These are phyloP conservation scores for Limnephilus rhombicus DNA, from an alignment of 2,888 invertebrate genomes.

Conservation along the genomic window DNA sequence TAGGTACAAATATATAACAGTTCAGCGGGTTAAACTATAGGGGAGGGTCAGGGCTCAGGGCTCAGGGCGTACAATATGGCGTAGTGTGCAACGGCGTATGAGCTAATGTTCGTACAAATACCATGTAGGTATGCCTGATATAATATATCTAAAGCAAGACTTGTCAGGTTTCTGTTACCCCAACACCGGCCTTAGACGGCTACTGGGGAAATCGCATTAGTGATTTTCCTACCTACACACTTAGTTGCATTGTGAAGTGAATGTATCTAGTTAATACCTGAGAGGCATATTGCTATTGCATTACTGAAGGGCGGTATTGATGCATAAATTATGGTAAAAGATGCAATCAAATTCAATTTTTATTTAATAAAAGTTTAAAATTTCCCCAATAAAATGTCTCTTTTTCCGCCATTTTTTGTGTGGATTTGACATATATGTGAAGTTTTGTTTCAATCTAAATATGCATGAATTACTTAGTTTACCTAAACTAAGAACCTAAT, in stretches of 20 bases:
- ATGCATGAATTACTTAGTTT: too few species aligned
- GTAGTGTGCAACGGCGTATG: background rate
- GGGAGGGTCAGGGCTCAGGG: conserved; percentile 28
- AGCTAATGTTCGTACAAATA: background rate
- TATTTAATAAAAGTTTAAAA: too few species aligned
- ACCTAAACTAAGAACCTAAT: too few species aligned
- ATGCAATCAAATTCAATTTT: too few species aligned
- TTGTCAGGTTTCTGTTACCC: conserved; percentile 53
- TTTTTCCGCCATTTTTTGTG: too few species aligned
- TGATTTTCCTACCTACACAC: conserved; percentile 56
- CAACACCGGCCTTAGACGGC: conserved; percentile 28
- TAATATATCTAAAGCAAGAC: background rate
- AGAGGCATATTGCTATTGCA: background rate
- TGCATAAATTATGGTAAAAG: too few species aligned
- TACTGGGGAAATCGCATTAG: conserved; percentile 62
- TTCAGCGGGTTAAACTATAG: background rate
- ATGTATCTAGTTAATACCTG: background rate
- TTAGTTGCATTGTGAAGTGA: background rate
- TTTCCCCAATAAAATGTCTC: too few species aligned
- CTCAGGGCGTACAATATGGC: background rate
- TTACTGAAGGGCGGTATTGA: background rate
- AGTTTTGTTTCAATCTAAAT: too few species aligned
- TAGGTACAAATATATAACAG: background rate
- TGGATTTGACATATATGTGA: too few species aligned
- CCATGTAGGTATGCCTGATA: background rate